Percentiles rank a stretch among this genome's conserved stretches.
These are phyloP conservation scores for Tenthredo mesomela DNA, from an alignment of 2,888 invertebrate species.

Conservation along the genomic window DNA sequence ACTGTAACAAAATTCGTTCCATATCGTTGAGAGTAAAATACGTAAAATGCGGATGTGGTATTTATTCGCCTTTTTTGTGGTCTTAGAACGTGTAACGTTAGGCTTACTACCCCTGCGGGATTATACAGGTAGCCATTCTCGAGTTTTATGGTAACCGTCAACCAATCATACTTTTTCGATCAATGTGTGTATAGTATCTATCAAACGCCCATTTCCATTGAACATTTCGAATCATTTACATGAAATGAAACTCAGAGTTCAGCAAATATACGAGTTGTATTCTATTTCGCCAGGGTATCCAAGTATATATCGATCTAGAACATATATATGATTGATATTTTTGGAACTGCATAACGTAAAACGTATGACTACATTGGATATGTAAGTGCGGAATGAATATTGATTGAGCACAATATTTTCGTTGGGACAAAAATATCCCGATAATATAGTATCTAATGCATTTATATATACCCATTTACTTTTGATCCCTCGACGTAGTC, in stretches of 20 bases:
- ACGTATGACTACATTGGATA: no score
- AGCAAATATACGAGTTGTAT: background rate
- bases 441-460: background rate
- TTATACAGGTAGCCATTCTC: background rate
- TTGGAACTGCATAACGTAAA: no score
- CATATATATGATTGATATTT: no score
- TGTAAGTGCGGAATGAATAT: background rate
- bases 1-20: background rate
- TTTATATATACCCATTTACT: background rate
- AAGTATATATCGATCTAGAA: no score
- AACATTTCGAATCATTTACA: background rate
- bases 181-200: background rate
- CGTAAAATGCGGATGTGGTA: background rate
- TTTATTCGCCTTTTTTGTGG: background rate
- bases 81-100: background rate
- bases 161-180: background rate
- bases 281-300: no score
- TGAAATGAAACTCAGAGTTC: background rate
- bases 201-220: background rate
- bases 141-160: conserved; percentile 13
- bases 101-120: conserved; percentile 3
- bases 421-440: background rate
- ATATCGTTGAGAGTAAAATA: background rate
- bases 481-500: background rate
- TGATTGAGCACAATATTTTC: background rate